A percentile compares a stretch with the other conserved stretches of the same genome.
Conservation (phyloP, 2,113 vertebrate genomes). For the Probosciger aterrimus region DNA sequence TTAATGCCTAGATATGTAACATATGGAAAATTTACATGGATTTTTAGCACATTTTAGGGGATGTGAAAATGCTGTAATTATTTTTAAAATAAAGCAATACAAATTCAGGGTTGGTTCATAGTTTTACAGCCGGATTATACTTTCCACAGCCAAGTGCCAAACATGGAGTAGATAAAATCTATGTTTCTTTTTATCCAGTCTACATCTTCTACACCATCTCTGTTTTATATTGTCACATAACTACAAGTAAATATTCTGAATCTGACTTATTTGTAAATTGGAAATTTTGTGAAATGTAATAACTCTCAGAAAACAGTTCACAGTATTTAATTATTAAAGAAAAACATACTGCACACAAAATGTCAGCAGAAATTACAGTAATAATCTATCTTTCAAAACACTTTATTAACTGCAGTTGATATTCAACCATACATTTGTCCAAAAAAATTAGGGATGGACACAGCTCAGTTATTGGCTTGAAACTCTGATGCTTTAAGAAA, state of each 20-base stretch:
- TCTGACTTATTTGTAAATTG: conserved; percentile 7
- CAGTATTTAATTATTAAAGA: conserved; percentile 17
- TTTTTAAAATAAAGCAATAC: conserved; percentile 40
- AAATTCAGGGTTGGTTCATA: not conserved
- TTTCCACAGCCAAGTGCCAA: conserved; percentile 44
- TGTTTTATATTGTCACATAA: not conserved
- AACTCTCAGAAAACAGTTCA: conserved; percentile 1
- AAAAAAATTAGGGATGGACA: not conserved
- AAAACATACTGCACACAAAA: not conserved
- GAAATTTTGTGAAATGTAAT: not conserved
- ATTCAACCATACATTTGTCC: not conserved
- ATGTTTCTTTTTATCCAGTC: not conserved
- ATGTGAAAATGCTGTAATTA: conserved; percentile 43
- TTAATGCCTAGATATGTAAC: conserved; percentile 47
- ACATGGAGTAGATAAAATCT: not conserved
- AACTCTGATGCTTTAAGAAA: not conserved
- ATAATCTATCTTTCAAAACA: conserved; percentile 21
- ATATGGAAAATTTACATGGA: conserved; percentile 43
- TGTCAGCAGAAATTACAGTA: conserved; percentile 28
- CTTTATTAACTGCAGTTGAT: conserved; percentile 18
- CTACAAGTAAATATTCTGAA: not conserved
- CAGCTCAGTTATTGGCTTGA: not conserved
- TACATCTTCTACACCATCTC: not conserved
- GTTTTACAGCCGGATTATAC: conserved; percentile 47
- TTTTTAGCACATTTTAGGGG: conserved; percentile 31